These are phyloP conservation scores for Aphidius colemani DNA, from an alignment of 2,888 invertebrate genomes.

Conservation along the genomic window DNA sequence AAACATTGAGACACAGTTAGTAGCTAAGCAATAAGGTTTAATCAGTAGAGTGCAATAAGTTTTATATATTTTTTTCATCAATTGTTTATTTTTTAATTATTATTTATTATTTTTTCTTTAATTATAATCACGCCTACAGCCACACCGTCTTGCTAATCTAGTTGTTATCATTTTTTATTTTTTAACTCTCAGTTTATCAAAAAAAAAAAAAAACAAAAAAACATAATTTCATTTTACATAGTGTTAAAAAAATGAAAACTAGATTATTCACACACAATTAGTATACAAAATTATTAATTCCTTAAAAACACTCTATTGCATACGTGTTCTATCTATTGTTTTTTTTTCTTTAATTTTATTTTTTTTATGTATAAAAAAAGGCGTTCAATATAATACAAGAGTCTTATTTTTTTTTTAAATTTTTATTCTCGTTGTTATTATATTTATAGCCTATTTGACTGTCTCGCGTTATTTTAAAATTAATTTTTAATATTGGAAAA, in stretches of 20 bases:
- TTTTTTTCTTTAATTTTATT: not conserved
- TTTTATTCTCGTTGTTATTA: not conserved
- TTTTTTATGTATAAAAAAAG: slow-evolving; percentile 9
- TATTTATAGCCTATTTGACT: too few relatives aligned
- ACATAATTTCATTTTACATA: too few relatives aligned
- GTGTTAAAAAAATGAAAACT: not conserved
- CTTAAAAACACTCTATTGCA: slow-evolving; percentile 5
- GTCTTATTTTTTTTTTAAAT: not conserved
- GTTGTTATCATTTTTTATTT: not conserved
- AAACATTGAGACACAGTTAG: slow-evolving; percentile 51
- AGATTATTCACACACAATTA: not conserved
- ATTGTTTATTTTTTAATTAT: not conserved
- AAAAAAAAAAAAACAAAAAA: slow-evolving; percentile 5
- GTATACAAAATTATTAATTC: not conserved
- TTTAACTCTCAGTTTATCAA: slow-evolving; percentile 4
- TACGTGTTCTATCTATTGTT: not conserved
- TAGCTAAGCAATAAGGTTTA: slow-evolving; percentile 47
- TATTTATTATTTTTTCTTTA: not conserved
- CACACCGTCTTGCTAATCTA: slow-evolving; percentile 16
- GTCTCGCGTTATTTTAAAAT: not conserved
- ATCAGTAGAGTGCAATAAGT: not conserved
- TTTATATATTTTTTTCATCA: not conserved
- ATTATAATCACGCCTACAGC: slow-evolving; percentile 10
- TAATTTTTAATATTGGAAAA: slow-evolving; percentile 6
- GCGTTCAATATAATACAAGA: not conserved